Percentiles rank a stretch among this genome's conserved stretches.
Evolutionary conservation across 2,888 invertebrate species (phyloP).

Genomic region (Drosophila tanythrix): DNA sequence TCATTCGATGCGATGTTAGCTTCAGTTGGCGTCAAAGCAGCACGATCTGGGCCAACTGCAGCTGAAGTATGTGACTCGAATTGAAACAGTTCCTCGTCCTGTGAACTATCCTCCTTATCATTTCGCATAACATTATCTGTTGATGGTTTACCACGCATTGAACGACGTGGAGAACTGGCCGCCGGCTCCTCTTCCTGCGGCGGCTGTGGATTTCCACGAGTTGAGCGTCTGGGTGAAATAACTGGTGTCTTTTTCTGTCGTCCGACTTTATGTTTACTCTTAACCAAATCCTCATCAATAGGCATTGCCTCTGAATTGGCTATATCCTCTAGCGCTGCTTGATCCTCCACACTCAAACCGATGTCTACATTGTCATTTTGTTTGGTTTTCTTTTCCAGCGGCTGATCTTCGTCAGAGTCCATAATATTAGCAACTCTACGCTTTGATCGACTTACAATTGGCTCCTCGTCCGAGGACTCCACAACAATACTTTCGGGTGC

Average conservation of each 20-base stretch:
- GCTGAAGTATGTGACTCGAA: constrained; percentile 33
- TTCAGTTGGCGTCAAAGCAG: constrained; percentile 1
- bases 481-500: neutral
- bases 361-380: neutral
- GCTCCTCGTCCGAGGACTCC: constrained; percentile 6
- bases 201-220: constrained; percentile 33
- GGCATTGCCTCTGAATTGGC: neutral
- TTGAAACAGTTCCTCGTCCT: constrained; percentile 47
- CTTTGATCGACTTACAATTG: neutral
- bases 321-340: neutral
- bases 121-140: neutral
- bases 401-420: constrained; percentile 7
- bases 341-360: neutral
- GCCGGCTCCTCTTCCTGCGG: neutral
- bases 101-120: constrained; percentile 25
- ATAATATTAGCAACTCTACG: neutral
- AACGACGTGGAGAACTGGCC: constrained; percentile 3
- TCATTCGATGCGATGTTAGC: neutral
- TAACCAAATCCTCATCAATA: constrained; percentile 6
- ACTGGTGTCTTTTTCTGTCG: neutral
- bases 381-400: constrained; percentile 4
- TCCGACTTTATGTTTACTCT: neutral
- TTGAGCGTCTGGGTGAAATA: constrained; percentile 25
- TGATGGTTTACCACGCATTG: constrained; percentile 13
- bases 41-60: constrained; percentile 1